Evolutionary conservation across 2,113 vertebrate genomes (phyloP).

Genomic region (Laticauda laticaudata): DNA sequence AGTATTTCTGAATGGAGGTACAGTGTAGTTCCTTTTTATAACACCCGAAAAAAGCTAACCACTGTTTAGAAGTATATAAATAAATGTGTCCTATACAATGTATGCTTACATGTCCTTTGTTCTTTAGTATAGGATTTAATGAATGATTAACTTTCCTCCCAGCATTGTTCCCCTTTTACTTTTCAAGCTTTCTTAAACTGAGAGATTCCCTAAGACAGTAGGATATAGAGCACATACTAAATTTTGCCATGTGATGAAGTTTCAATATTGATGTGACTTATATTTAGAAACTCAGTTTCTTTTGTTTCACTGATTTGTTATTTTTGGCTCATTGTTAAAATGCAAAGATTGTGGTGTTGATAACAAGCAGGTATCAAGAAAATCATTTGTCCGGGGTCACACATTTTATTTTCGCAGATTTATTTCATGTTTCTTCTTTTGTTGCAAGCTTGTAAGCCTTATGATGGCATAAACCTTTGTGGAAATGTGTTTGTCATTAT

Average conservation of each 20-base stretch:
- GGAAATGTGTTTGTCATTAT: neutral
- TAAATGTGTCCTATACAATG: neutral
- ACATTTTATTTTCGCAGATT: neutral
- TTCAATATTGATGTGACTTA: conserved; percentile 16
- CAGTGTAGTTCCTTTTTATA: neutral
- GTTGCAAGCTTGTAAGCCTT: conserved; percentile 33
- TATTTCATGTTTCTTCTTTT: neutral
- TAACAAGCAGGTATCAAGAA: neutral
- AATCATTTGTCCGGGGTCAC: neutral
- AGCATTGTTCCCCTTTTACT: neutral
- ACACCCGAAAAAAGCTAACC: neutral
- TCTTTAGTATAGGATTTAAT: neutral
- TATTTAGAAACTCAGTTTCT: conserved; percentile 35
- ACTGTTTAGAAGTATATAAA: neutral
- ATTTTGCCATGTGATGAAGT: conserved; percentile 2
- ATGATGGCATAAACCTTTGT: neutral
- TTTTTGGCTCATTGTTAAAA: conserved; percentile 41
- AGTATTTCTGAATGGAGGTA: neutral
- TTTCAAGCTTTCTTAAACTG: neutral
- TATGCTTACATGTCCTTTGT: neutral
- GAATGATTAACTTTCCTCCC: too few relatives aligned
- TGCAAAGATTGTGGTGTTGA: neutral
- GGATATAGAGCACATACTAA: neutral
- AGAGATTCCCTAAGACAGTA: neutral
- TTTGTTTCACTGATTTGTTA: conserved; percentile 34